Conservation (phyloP, 92 coral and sea anemone species). For the Epizoanthus illoricatus region DNA sequence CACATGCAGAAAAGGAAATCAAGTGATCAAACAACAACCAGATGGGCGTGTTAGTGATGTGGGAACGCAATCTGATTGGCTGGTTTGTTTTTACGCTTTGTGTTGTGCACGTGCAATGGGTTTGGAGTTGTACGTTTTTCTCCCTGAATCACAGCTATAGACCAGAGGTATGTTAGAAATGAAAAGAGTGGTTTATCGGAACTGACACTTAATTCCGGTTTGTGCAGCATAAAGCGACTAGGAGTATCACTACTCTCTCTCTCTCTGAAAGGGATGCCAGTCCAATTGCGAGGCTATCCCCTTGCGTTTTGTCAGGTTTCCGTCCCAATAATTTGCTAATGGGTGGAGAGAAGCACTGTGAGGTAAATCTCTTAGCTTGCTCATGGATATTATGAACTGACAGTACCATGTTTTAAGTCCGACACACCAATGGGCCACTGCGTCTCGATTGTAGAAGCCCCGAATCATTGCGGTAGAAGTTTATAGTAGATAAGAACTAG, state of each 20-base stretch:
- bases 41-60: background rate
- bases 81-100: background rate
- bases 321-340: no score
- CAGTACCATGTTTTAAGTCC: no score
- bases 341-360: no score
- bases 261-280: no score
- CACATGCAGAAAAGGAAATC: background rate
- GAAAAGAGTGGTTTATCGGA: background rate
- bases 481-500: no score
- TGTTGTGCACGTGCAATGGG: background rate
- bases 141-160: slow-evolving; percentile 10
- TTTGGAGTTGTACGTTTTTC: slow-evolving; percentile 16
- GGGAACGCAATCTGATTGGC: background rate
- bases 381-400: no score
- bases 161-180: background rate
- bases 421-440: no score
- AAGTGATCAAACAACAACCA: background rate
- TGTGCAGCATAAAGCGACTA: background rate
- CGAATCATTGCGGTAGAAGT: no score
- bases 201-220: background rate
- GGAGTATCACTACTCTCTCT: background rate
- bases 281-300: no score
- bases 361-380: no score
- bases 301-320: no score
- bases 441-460: no score